Base-by-base conservation (phyloP, 2,113 vertebrate species). In the Pica pica region DNA sequence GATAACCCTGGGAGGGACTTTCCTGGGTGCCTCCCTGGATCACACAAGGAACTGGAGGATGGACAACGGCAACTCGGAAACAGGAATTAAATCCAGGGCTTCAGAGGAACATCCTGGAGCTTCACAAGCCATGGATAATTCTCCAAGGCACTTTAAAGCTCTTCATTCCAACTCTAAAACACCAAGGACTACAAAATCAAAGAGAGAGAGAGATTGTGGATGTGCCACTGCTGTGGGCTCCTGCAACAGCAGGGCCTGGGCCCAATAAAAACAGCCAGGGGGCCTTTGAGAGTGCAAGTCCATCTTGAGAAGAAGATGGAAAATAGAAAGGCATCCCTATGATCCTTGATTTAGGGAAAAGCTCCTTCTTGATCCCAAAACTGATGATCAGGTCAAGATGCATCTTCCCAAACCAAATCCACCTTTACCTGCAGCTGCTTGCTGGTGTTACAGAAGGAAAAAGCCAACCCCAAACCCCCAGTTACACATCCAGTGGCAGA, bases 41-140 rank as follows among this genome's bases (percentile, higher is more conserved):
- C 2, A 0, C 16, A 16, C 12, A 19, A 0, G 0, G 52, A 44
- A 16, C 11, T 17, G 39, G n/a, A 49, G 76, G 64, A 5, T 5
- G 35, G 50, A 71, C 74, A 59, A 44, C 3, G 3, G 68, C 46
- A 50, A 3, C 28, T 61, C 82, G 2, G 7, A 63, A 55, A 61
- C 2, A 55, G 83, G 71, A 93, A 87, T 83, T 70, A 47, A 94
- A 81, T 67, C 68, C 90, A 42, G 59, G 31, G 28, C 22, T 61
- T 79, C 53, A 57, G 57, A 83, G 69, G 37, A 87, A 52, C 47
- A 78, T 59, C 87, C 73, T 22, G 47, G 75, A 86, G 63, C 79
- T 92, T 73, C 63, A 53, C 77, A 86, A 86, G 63, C 53, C 46
- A 69, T 42, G n/a, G 88, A 68, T 57, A 76, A 93, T 90, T 85